Evolutionary conservation across 2,888 invertebrate genomes (phyloP).

Genomic region (Thelaira solivaga): DNA sequence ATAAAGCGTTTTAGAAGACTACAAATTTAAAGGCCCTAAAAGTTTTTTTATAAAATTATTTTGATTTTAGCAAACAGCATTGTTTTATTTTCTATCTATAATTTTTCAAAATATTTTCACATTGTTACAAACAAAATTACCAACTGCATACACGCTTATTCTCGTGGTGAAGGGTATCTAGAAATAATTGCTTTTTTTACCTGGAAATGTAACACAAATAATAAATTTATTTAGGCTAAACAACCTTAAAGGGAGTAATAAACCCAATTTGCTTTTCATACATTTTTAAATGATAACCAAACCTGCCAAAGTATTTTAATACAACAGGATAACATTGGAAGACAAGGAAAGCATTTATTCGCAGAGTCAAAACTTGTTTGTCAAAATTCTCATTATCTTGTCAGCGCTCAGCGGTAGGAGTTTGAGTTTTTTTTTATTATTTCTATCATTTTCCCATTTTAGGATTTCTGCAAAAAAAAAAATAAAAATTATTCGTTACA

Average conservation of each 20-base stretch:
- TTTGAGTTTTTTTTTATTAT: constrained; percentile 1
- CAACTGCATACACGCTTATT: no score
- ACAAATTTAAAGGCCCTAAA: no score
- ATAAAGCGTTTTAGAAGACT: no score
- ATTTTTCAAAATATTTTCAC: no score
- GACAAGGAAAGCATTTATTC: no score
- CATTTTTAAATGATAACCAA: constrained; percentile 57
- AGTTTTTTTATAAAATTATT: no score
- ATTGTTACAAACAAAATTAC: no score
- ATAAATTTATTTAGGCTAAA: constrained; percentile 31
- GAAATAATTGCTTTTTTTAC: no score
- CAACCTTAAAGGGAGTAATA: constrained; percentile 65
- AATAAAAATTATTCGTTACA: constrained; percentile 36
- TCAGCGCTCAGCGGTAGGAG: background rate
- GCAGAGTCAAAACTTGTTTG: background rate
- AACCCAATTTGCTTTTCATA: constrained; percentile 69
- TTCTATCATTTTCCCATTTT: background rate
- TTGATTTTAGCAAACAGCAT: no score
- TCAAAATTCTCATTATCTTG: no score
- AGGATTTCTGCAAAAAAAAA: background rate
- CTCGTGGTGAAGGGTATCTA: no score
- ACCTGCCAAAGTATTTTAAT: background rate
- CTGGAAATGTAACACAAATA: constrained; percentile 11
- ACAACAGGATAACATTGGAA: background rate
- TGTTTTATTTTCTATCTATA: no score